Base-by-base conservation (phyloP, 2,888 invertebrate species). In the Sepiola atlantica region DNA sequence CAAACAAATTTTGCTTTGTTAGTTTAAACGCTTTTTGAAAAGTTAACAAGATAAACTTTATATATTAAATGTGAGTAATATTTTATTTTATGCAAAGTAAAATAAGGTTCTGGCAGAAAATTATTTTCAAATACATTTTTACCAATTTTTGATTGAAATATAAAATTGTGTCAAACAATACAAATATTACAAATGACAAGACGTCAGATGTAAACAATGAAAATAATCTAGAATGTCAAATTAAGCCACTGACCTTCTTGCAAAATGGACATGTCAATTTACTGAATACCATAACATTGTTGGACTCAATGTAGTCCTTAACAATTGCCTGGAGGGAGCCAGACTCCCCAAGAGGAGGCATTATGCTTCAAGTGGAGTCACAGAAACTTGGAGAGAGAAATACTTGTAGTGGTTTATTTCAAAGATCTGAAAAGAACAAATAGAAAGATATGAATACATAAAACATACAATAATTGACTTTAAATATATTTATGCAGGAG, bases 211-310 rank as follows among this genome's bases (percentile, higher is more conserved):
- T 12, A 91, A n/a, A 12, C n/a, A 12, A 12, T n/a, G 16, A 54
- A 93, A n/a, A 54, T 0, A 18, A 32, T 45, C 3, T 0, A 28
- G 4, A 35, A 55, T 35, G n/a, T 94, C 28, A 94, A 93, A 91
- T 91, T 94, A 18, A 45, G 21, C 16, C 8, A 94, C 96, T 96
- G 95, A 98, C 98, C 97, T 97, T 97, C 6, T 94, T 95, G 96
- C 98, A 98, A 95, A 97, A 98, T 0, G 98, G 98, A 96, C 98
- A 98, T 45, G 97, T 97, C 8, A 97, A 97, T 96, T 98, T 98
- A 96, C 98, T 98, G 96, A 98, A 98, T 32, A 98, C 96, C 96
- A 98, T 97, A 35, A 98, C 97, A 94, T 96, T 96, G 95, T 97
- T 97, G 24, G 95, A 95, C 20, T 96, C 95, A 77, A 98, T 97